Evolutionary conservation across 2,888 invertebrate species (phyloP), one percentile per base, ranked within the genome.

Genomic region (Melangyna quadrimaculata): DNA sequence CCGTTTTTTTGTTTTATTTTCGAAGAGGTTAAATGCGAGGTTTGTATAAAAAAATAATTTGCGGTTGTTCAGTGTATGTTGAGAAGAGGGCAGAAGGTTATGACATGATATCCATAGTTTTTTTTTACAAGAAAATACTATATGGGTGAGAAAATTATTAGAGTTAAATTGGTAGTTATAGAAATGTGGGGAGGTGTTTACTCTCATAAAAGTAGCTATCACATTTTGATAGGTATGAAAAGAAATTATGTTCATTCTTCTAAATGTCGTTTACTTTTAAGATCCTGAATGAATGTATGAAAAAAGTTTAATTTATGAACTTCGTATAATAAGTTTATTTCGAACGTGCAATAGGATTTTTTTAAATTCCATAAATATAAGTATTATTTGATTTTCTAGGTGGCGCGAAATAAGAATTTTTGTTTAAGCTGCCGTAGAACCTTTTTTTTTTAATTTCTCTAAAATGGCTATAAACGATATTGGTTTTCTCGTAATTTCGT

Each of bases 51-150:
- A 61, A 65, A 51, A 51, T 67, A 77, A 86, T 78, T 86, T 86
- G 80, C 43, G 77, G 80, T 72, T 79, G 75, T 75, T 79, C 79
- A 79, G 75, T 79, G 53, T 55, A 67, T 61, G 72, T 75, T 69
- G 70, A 32, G 65, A 61, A 55, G 67, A 65, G 70, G 73, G 40
- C 78, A 83, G 10, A 29, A 74, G 84, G 75, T 78, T 80, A 84
- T 79, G 84, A 79, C 75, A 79, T 72, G 84, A 72, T 32, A 45
- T 45, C 71, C 71, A 65, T 32, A 73, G 70, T 59, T 57, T 73
- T 63, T n/a, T n/a, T n/a, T n/a, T n/a, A n/a, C n/a, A 32, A 32
- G 10, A 59, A n/a, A 59, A 70, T 53, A 53, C 40, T 61, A 67
- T 67, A 61, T 53, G 67, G 67, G 48, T 78, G 72, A 63, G 74